phyloP scores from a whole-genome alignment of 2,888 invertebrate species.

The Leucoptera coffeella region DNA sequence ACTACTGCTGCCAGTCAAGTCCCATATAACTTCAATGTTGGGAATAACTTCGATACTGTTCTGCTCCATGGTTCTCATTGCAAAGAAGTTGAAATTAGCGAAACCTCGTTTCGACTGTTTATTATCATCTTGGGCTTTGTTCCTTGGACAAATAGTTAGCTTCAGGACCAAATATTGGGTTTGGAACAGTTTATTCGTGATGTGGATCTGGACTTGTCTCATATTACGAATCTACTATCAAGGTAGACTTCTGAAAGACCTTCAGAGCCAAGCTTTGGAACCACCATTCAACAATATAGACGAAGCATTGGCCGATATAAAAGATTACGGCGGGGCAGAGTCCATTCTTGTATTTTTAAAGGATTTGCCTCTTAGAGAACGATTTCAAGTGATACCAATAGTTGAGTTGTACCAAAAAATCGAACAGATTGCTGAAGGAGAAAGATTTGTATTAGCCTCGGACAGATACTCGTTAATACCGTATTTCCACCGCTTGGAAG shows the following conservation, averaged over 20 bases:
- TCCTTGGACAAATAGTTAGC: slow-evolving; percentile 17
- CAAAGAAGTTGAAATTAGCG: background rate
- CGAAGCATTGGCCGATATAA: slow-evolving; percentile 13
- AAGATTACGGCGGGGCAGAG: slow-evolving; percentile 15
- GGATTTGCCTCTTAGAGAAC: slow-evolving; percentile 11
- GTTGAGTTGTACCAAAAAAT: slow-evolving; percentile 9
- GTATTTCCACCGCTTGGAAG: slow-evolving; percentile 12
- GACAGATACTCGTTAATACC: slow-evolving; percentile 10
- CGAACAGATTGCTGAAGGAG: slow-evolving; percentile 13
- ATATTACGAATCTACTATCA: slow-evolving; percentile 23
- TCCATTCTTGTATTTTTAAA: slow-evolving; percentile 12
- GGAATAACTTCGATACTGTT: background rate
- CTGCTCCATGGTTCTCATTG: background rate
- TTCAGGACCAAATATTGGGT: slow-evolving; percentile 11
- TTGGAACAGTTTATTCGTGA: slow-evolving; percentile 14
- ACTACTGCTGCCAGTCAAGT: slow-evolving; percentile 16
- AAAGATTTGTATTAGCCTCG: slow-evolving; percentile 14
- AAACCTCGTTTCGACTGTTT: slow-evolving; percentile 1
- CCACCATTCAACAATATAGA: slow-evolving; percentile 12
- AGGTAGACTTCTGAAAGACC: slow-evolving; percentile 16
- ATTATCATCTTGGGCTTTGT: slow-evolving; percentile 14
- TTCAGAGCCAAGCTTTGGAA: slow-evolving; percentile 16
- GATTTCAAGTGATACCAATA: slow-evolving; percentile 10
- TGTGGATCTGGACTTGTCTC: slow-evolving; percentile 28
- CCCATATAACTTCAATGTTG: no score